Base-by-base conservation (phyloP, 2,113 vertebrate genomes). In the Silurus asotus region DNA sequence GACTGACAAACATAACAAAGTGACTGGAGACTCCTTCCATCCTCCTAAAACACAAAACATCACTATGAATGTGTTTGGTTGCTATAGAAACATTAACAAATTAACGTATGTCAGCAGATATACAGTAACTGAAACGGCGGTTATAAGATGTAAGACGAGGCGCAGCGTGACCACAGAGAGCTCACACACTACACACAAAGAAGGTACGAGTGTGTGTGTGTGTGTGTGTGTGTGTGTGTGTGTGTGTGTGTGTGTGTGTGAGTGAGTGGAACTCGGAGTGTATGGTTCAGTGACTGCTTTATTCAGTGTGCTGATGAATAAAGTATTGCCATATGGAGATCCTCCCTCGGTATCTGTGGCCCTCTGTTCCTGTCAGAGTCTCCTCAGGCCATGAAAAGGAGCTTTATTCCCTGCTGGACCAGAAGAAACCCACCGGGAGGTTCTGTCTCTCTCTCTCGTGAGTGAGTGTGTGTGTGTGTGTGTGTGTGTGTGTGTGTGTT, bases 291-390 rank as follows among this genome's bases (percentile, higher is more conserved):
- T 81, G 58, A 72, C 28, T 85, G 78, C 59, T 89, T 83, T 65
- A 49, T 87, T 84, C 61, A 72, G 58, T 70, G 23, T 8, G 49
- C 69, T 79, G 64, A 78, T 76, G 59, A 88, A 77, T 78, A 53
- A 77, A 84, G 79, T 84, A 82, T 87, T 69, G 64, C 86, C 84
- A 89, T 89, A 88, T 90, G 89, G 88, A 83, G 59, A 85, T 82
- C 72, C 81, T 81, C 76, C 70, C 85, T 48, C 65, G 72, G 58
- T 85, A 85, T 88, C 88, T 90, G 77, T 70, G 82, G 82, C 88
- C 45, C 82, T 88, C 77, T 88, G 83, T 88, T 88, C 69, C 69
- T 86, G 74, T 84, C 62, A 84, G 85, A 85, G 80, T 67, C 70
- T 89, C 67, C 87, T 83, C 64, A 64, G 65, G 84, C 76, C 62